A percentile compares a stretch with the other conserved stretches of the same genome.
Evolutionary conservation across 2,888 invertebrate species (phyloP).

Genomic region (Patella ulyssiponensis): DNA sequence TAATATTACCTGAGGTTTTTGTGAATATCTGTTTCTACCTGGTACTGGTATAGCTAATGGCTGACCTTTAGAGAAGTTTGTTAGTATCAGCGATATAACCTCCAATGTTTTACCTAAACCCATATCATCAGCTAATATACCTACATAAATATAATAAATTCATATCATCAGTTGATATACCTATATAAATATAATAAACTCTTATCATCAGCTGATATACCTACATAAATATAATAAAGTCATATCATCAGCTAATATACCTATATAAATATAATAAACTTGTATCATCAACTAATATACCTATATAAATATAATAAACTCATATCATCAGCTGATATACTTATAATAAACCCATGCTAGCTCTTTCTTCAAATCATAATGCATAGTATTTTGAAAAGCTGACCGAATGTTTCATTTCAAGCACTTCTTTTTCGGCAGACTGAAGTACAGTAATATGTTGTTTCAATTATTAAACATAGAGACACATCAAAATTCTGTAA

Average conservation of each 20-base stretch:
- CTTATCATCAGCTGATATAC: constrained; percentile 99
- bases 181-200: constrained; percentile 78
- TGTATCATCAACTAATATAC: constrained; percentile 99
- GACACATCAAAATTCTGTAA: no score
- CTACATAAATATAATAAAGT: constrained; percentile 68
- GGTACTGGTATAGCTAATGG: constrained; percentile 48
- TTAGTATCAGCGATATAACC: constrained; percentile 88
- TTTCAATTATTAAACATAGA: no score
- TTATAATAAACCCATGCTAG: constrained; percentile 68
- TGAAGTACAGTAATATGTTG: no score
- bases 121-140: constrained; percentile 99
- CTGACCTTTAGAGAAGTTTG: constrained; percentile 52
- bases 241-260: no score
- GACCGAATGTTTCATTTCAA: no score
- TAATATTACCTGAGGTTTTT: constrained; percentile 8
- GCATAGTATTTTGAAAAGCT: no score
- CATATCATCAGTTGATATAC: no score
- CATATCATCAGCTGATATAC: constrained; percentile 88
- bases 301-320: constrained; percentile 68
- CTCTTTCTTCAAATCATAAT: no score
- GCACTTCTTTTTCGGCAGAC: no score
- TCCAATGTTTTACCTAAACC: constrained; percentile 90
- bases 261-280: constrained; percentile 73
- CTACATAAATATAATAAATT: constrained; percentile 69
- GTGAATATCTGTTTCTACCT: constrained; percentile 29